Evolutionary conservation across 2,797 vertebrate species (phyloP).

Genomic region (Bradypodion ventrale): DNA sequence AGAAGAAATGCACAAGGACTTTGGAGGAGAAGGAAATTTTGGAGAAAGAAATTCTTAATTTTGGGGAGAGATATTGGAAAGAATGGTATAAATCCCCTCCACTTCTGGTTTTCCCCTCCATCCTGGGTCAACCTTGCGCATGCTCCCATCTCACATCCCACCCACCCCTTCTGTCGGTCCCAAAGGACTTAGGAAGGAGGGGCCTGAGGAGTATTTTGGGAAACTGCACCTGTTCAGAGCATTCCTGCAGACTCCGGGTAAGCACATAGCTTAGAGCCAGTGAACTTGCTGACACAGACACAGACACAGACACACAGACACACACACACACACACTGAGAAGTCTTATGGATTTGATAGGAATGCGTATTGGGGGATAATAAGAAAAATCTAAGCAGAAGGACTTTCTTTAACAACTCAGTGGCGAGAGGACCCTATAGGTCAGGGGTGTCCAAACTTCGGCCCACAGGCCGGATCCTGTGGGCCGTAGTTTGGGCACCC

Average conservation of each 20-base stretch:
- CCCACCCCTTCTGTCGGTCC: background rate
- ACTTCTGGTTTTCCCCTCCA: background rate
- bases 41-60: too few species aligned
- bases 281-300: constrained; percentile 17
- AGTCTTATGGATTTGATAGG: background rate
- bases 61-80: too few species aligned
- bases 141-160: background rate
- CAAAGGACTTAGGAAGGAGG: background rate
- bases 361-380: background rate
- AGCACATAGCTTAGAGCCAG: constrained; percentile 42
- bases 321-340: background rate
- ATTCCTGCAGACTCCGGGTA: constrained; percentile 48
- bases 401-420: background rate
- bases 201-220: constrained; percentile 45
- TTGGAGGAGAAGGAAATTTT: background rate
- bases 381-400: background rate
- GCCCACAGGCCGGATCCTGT: too few species aligned
- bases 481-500: too few species aligned
- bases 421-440: too few species aligned
- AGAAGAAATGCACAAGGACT: background rate
- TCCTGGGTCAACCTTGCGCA: background rate
- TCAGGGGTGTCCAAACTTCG: too few species aligned
- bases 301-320: background rate
- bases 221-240: constrained; percentile 54
- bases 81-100: background rate